Conservation (phyloP, 2,797 vertebrate genomes). For the Chelmon rostratus region DNA sequence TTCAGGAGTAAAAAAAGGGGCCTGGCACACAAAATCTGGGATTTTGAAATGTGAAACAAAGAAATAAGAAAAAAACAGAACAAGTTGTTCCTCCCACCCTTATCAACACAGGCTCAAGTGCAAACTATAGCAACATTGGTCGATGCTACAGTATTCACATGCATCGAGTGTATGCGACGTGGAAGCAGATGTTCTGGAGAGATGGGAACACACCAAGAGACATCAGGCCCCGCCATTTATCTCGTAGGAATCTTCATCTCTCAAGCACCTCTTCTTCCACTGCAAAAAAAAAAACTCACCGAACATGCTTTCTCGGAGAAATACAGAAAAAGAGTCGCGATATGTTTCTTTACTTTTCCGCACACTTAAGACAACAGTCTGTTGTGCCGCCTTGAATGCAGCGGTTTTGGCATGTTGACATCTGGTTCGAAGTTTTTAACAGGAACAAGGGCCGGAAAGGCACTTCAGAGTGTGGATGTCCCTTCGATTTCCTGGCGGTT, state of each 20-base stretch:
- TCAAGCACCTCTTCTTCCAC: constrained; percentile 31
- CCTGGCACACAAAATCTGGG: constrained; percentile 25
- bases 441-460: constrained; percentile 76
- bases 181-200: constrained; percentile 44
- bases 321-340: constrained; percentile 48
- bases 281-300: constrained; percentile 31
- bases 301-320: constrained; percentile 33
- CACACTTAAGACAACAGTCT: constrained; percentile 39
- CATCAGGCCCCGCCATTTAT: constrained; percentile 30
- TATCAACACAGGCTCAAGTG: constrained; percentile 50
- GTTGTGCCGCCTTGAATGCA: constrained; percentile 31
- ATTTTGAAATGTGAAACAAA: constrained; percentile 44
- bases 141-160: constrained; percentile 51
- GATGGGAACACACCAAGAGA: constrained; percentile 10
- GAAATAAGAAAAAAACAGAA: constrained; percentile 21
- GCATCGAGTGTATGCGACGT: constrained; percentile 20
- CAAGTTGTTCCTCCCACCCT: constrained; percentile 14
- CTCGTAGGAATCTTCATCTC: constrained; percentile 14
- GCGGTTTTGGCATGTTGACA: constrained; percentile 50
- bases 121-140: constrained; percentile 46
- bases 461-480: constrained; percentile 81
- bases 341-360: constrained; percentile 47
- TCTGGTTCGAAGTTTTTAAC: constrained; percentile 68
- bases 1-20: constrained; percentile 19
- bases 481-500: constrained; percentile 70